A percentile compares a stretch with the other conserved stretches of the same genome.
Evolutionary conservation across 2,113 vertebrate species (phyloP).

Genomic region (Indri indri): DNA sequence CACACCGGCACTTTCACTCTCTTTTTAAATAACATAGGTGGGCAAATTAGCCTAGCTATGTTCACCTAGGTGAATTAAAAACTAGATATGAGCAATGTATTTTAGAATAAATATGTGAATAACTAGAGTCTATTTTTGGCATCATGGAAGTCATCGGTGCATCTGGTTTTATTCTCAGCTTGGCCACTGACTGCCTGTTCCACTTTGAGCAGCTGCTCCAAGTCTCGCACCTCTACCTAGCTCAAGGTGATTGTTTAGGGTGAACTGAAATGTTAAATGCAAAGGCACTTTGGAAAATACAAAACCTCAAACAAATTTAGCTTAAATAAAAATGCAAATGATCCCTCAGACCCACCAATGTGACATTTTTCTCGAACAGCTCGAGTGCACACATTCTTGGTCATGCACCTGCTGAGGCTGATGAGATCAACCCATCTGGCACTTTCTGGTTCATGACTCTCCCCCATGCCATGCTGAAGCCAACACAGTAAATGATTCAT

Average conservation of each 20-base stretch:
- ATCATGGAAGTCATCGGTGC: background rate
- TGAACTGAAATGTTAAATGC: background rate
- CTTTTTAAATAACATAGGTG: background rate
- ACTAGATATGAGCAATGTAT: background rate
- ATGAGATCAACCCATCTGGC: background rate
- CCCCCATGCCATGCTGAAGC: background rate
- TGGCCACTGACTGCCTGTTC: background rate
- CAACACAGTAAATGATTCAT: background rate
- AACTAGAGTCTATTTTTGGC: background rate
- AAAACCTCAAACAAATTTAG: background rate
- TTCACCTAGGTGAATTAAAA: background rate
- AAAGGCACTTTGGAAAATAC: background rate
- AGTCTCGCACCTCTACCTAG: background rate
- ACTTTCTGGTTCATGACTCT: background rate
- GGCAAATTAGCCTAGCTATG: background rate
- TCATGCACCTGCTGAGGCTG: background rate
- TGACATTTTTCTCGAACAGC: background rate
- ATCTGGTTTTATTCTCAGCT: background rate
- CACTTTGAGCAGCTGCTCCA: background rate
- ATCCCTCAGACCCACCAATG: background rate
- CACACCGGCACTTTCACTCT: background rate
- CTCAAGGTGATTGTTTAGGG: background rate
- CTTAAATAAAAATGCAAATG: background rate
- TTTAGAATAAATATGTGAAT: background rate
- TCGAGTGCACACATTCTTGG: rapidly evolving